phyloP scores from a whole-genome alignment of 2,113 vertebrate genomes.

The Tetrao urogallus region DNA sequence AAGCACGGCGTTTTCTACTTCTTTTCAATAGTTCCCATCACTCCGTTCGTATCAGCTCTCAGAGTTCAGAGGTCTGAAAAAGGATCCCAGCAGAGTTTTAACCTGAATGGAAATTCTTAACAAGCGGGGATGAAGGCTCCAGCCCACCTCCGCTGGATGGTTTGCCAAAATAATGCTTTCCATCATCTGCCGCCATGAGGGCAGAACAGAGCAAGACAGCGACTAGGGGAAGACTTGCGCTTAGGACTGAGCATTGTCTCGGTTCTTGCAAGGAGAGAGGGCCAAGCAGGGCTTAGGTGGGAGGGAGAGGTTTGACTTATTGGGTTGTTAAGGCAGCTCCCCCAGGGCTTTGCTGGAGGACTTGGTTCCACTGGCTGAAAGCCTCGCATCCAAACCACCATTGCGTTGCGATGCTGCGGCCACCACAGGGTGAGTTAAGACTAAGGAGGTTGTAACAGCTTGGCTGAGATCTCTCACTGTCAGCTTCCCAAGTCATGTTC shows the following conservation, averaged over 20 bases:
- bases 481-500: not conserved
- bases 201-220: constrained; percentile 20
- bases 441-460: constrained; percentile 30
- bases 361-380: constrained; percentile 34
- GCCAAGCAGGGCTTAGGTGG: not conserved
- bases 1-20: constrained; percentile 42
- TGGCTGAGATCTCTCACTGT: constrained; percentile 4
- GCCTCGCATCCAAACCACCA: constrained; percentile 4
- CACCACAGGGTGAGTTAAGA: not conserved
- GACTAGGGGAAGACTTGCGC: constrained; percentile 40
- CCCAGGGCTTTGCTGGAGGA: constrained; percentile 6
- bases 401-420: not conserved
- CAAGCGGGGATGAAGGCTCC: constrained; percentile 53
- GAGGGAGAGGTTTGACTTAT: not conserved
- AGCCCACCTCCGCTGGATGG: not conserved
- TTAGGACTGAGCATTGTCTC: constrained; percentile 16
- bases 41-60: not conserved
- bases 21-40: constrained; percentile 7
- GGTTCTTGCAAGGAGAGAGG: constrained; percentile 57
- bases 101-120: constrained; percentile 60
- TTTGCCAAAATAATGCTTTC: not conserved
- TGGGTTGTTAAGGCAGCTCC: constrained; percentile 66
- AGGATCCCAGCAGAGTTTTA: constrained; percentile 58
- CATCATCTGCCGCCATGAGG: constrained; percentile 24
- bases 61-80: constrained; percentile 57